Percentiles rank a stretch among this genome's conserved stretches.
phyloP scores from a whole-genome alignment of 2,113 vertebrate species.

The Holacanthus passer region DNA sequence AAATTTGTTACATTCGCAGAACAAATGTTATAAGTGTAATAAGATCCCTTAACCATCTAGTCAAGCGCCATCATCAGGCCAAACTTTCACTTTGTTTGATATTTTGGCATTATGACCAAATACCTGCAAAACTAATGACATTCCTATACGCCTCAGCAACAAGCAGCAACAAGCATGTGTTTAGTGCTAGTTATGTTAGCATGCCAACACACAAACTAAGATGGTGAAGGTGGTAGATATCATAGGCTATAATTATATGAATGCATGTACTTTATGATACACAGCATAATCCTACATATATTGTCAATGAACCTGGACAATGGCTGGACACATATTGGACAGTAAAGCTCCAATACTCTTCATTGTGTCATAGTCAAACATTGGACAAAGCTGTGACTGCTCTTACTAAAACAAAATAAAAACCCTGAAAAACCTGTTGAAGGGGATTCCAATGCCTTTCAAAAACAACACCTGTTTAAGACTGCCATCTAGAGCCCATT shows the following conservation, averaged over 20 bases:
- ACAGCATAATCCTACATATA: not conserved
- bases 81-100: not conserved
- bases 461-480: not conserved
- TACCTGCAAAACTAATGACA: not conserved
- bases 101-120: not conserved
- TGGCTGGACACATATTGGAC: not conserved
- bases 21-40: too few species aligned
- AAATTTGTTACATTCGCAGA: not conserved
- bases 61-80: not conserved
- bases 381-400: not conserved
- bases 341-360: not conserved
- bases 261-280: not conserved
- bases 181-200: not conserved
- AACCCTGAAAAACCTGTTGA: not conserved
- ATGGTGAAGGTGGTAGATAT: not conserved
- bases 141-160: not conserved
- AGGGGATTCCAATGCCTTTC: not conserved
- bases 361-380: not conserved
- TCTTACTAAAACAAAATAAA: not conserved
- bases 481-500: conserved; percentile 41
- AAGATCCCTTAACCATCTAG: not conserved
- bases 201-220: not conserved
- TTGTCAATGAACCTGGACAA: not conserved
- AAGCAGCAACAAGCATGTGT: not conserved
- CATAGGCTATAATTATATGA: not conserved